These are phyloP conservation scores for Coleophora flavipennella DNA, from an alignment of 2,888 invertebrate genomes.

Conservation along the genomic window DNA sequence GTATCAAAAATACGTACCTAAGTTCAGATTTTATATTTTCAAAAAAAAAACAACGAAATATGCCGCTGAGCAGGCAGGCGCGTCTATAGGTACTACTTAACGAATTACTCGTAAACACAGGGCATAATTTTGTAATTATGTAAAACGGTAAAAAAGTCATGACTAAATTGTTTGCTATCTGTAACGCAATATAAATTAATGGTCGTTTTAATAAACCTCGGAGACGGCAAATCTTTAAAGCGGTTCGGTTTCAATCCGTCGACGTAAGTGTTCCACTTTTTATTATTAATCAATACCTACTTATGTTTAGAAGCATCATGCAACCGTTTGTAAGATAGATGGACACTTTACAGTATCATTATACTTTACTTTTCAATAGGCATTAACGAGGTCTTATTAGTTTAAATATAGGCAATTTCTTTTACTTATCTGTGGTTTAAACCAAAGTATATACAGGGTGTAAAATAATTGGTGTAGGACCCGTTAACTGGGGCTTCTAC, in stretches of 20 bases:
- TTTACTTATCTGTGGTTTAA: no score
- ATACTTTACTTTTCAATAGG: no score
- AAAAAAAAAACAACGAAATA: no score
- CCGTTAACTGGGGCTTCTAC: no score
- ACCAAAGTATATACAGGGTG: no score
- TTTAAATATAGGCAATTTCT: no score
- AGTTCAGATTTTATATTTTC: no score
- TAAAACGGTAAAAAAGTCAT: conserved; percentile 60
- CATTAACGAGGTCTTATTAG: neutral
- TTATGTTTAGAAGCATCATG: conserved; percentile 28
- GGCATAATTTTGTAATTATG: conserved; percentile 67
- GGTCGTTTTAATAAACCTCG: conserved; percentile 53
- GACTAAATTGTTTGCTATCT: conserved; percentile 58
- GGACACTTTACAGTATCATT: no score
- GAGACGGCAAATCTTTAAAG: conserved; percentile 53
- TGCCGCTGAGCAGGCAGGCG: conserved; percentile 47
- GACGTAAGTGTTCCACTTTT: conserved; percentile 52
- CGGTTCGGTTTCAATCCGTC: conserved; percentile 45
- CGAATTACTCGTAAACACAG: conserved; percentile 46
- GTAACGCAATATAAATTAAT: conserved; percentile 66
- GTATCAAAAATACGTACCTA: no score
- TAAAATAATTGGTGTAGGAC: no score
- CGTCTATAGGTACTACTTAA: conserved; percentile 20
- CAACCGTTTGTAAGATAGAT: conserved; percentile 2
- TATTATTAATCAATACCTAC: conserved; percentile 40